These are phyloP conservation scores for Blastobasis adustella DNA, from an alignment of 2,888 invertebrate species.

Conservation along the genomic window DNA sequence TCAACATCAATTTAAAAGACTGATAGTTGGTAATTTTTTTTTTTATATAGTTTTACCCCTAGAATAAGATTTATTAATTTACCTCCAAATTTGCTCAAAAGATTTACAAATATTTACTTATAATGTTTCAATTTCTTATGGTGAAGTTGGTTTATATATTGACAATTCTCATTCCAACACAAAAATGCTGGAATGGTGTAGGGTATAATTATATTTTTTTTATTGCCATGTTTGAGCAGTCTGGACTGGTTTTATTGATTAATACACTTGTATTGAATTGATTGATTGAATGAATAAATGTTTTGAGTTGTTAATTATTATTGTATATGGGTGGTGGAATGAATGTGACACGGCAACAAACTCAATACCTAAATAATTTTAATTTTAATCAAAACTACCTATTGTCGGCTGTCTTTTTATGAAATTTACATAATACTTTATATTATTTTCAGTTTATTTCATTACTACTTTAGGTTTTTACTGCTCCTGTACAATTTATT, in stretches of 20 bases:
- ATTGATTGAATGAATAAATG: background rate
- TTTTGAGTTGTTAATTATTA: slow-evolving; percentile 6
- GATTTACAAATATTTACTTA: slow-evolving; percentile 34
- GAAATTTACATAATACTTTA: too few relatives aligned
- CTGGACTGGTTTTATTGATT: background rate
- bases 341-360: background rate
- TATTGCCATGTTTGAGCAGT: background rate
- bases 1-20: slow-evolving; percentile 76
- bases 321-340: slow-evolving; percentile 9
- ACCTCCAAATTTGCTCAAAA: slow-evolving; percentile 71
- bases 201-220: too few relatives aligned
- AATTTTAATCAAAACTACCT: too few relatives aligned
- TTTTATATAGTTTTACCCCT: slow-evolving; percentile 73
- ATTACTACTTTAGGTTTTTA: too few relatives aligned
- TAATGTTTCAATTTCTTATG: background rate
- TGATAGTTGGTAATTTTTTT: slow-evolving; percentile 74
- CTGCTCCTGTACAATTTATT: too few relatives aligned
- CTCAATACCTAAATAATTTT: too few relatives aligned
- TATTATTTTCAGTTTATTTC: too few relatives aligned
- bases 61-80: slow-evolving; percentile 66
- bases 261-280: too few relatives aligned
- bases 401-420: too few relatives aligned
- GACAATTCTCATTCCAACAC: too few relatives aligned
- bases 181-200: too few relatives aligned
- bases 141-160: too few relatives aligned